These are phyloP conservation scores for Hepsetus odoe DNA, from an alignment of 2,113 vertebrate species.

Conservation along the genomic window DNA sequence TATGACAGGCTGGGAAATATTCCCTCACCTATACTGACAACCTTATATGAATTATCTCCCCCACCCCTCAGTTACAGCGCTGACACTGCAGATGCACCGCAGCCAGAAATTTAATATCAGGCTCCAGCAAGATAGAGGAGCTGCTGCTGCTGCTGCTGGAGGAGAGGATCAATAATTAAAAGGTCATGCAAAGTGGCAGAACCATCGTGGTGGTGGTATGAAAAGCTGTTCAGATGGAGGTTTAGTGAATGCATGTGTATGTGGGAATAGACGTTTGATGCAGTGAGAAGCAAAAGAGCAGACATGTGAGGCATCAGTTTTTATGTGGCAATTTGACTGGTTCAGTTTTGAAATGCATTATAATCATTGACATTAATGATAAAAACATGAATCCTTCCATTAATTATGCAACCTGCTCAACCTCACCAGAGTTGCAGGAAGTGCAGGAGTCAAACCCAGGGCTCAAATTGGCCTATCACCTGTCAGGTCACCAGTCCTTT, in stretches of 20 bases:
- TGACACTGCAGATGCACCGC: conserved; percentile 66
- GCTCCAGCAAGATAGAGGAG: conserved; percentile 11
- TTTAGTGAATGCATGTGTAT: conserved; percentile 1
- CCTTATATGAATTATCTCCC: conserved; percentile 68
- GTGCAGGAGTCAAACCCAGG: too few species aligned
- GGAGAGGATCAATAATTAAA: conserved; percentile 71
- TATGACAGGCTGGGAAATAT: conserved; percentile 52
- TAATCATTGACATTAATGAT: too few species aligned
- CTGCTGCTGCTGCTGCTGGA: conserved; percentile 9
- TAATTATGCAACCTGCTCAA: too few species aligned
- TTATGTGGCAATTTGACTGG: too few species aligned
- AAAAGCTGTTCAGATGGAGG: not conserved
- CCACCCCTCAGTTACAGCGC: conserved; percentile 45
- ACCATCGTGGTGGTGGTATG: conserved; percentile 26
- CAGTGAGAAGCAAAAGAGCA: not conserved
- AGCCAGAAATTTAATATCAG: conserved; percentile 52
- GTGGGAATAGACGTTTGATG: not conserved
- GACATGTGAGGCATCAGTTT: not conserved
- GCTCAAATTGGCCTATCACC: too few species aligned
- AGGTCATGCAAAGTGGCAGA: conserved; percentile 59
- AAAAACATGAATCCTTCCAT: too few species aligned
- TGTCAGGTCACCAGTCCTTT: too few species aligned
- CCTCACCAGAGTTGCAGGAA: too few species aligned
- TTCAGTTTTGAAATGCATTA: too few species aligned
- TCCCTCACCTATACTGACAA: conserved; percentile 66